These are phyloP conservation scores for Odontocolon sp. DNA, from an alignment of 2,888 invertebrate species.

Conservation along the genomic window DNA sequence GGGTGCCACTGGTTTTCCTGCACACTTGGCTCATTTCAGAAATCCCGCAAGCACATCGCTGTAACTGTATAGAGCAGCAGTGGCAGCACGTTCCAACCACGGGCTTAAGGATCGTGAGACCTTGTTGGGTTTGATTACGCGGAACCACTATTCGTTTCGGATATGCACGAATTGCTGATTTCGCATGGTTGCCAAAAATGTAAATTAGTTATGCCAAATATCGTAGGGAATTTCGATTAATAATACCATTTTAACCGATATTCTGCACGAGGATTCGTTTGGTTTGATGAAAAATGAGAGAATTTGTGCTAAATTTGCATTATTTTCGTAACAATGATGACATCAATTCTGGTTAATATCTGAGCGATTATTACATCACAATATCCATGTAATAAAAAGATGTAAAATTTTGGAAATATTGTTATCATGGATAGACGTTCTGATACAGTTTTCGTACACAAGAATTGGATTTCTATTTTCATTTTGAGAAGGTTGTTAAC, in stretches of 20 bases:
- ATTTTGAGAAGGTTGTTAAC: slow-evolving; percentile 15
- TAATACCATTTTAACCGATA: slow-evolving; percentile 42
- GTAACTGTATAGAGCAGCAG: slow-evolving; percentile 29
- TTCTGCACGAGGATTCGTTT: background rate
- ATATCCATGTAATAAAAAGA: too few relatives aligned
- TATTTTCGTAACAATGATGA: too few relatives aligned
- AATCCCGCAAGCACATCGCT: slow-evolving; percentile 42
- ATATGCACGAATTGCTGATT: slow-evolving; percentile 57
- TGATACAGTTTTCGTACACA: background rate
- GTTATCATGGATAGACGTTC: too few relatives aligned
- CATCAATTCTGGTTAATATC: too few relatives aligned
- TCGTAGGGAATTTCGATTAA: slow-evolving; percentile 48
- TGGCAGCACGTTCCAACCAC: slow-evolving; percentile 55
- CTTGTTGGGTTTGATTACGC: too few relatives aligned
- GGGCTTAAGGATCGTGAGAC: slow-evolving; percentile 45
- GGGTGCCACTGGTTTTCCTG: slow-evolving; percentile 36
- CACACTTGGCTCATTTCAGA: slow-evolving; percentile 57
- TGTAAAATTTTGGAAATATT: too few relatives aligned
- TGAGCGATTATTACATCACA: too few relatives aligned
- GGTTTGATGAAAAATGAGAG: too few relatives aligned
- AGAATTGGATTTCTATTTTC: background rate
- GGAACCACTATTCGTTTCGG: slow-evolving; percentile 48
- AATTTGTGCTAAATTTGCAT: too few relatives aligned
- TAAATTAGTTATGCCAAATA: slow-evolving; percentile 42
- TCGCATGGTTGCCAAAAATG: slow-evolving; percentile 55